A percentile compares a stretch with the other conserved stretches of the same genome.
phyloP scores from a whole-genome alignment of 2,888 invertebrate genomes.

The Macrosoma leucophasiata region DNA sequence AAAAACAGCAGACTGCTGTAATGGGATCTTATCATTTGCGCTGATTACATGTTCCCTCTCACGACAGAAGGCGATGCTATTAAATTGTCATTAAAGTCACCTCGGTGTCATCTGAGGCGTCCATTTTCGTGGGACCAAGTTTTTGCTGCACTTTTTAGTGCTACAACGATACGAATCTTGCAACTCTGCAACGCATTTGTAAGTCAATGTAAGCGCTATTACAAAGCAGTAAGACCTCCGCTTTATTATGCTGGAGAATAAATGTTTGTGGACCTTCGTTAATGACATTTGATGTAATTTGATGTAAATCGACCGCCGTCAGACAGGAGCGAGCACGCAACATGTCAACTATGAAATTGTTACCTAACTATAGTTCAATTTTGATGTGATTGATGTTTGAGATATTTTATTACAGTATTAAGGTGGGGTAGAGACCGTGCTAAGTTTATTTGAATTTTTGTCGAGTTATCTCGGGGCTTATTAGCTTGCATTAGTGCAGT shows the following conservation, averaged over 20 bases:
- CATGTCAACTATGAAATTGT: slow-evolving; percentile 71
- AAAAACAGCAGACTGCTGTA: slow-evolving; percentile 48
- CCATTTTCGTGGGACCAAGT: slow-evolving; percentile 61
- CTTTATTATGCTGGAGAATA: too few species aligned
- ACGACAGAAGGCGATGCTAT: slow-evolving; percentile 67
- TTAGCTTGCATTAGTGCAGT: too few species aligned
- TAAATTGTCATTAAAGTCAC: slow-evolving; percentile 73
- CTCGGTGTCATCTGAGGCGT: slow-evolving; percentile 66
- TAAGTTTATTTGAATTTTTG: slow-evolving; percentile 21
- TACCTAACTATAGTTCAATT: slow-evolving; percentile 57
- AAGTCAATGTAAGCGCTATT: too few species aligned
- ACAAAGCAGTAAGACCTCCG: too few species aligned
- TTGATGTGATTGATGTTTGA: slow-evolving; percentile 54
- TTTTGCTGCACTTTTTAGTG: slow-evolving; percentile 71
- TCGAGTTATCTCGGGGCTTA: too few species aligned
- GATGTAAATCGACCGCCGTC: slow-evolving; percentile 65
- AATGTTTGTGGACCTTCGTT: slow-evolving; percentile 48
- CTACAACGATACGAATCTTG: slow-evolving; percentile 36
- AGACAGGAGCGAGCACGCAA: slow-evolving; percentile 60
- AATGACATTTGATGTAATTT: slow-evolving; percentile 69
- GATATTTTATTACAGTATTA: slow-evolving; percentile 31
- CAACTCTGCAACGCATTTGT: slow-evolving; percentile 6
- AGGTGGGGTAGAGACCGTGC: slow-evolving; percentile 20
- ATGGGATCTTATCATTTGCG: slow-evolving; percentile 61
- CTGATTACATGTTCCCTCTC: slow-evolving; percentile 63